Percentiles rank a stretch among this genome's conserved stretches.
Conservation (phyloP, 1,140 invertebrate species). For the Argopecten irradians region DNA sequence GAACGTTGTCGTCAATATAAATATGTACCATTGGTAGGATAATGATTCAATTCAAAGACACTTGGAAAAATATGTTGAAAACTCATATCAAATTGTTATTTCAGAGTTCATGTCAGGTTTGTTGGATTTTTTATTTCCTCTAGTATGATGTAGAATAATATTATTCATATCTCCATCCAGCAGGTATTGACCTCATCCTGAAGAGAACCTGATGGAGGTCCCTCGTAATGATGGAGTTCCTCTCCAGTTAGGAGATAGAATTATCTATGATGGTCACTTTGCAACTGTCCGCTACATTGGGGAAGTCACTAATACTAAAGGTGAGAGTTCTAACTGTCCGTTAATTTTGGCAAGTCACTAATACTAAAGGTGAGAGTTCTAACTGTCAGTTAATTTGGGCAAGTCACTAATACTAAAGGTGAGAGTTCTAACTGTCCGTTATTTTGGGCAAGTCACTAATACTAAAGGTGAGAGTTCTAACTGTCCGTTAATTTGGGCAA, state of each 20-base stretch:
- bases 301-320: slow-evolving; percentile 79
- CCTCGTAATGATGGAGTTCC: slow-evolving; percentile 58
- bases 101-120: too few species aligned
- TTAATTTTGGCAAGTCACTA: slow-evolving; percentile 81
- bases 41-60: too few species aligned
- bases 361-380: slow-evolving; percentile 78
- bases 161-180: too few species aligned
- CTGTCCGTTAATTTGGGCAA: too few species aligned
- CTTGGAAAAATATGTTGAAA: too few species aligned
- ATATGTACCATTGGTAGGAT: too few species aligned
- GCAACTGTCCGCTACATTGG: slow-evolving; percentile 82
- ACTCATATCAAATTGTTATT: too few species aligned
- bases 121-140: too few species aligned
- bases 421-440: slow-evolving; percentile 79
- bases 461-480: slow-evolving; percentile 79
- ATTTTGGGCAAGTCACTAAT: slow-evolving; percentile 80
- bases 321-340: slow-evolving; percentile 78
- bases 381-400: slow-evolving; percentile 81
- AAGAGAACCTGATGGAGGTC: not conserved
- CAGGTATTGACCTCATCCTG: not conserved
- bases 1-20: too few species aligned
- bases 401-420: slow-evolving; percentile 80
- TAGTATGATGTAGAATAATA: too few species aligned
- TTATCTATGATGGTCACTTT: slow-evolving; percentile 79
- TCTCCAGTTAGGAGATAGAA: slow-evolving; percentile 77